Evolutionary conservation across 1,140 invertebrate species (phyloP), one percentile per base, ranked within the genome.

Genomic region (Pseudomyrmex concolor): DNA sequence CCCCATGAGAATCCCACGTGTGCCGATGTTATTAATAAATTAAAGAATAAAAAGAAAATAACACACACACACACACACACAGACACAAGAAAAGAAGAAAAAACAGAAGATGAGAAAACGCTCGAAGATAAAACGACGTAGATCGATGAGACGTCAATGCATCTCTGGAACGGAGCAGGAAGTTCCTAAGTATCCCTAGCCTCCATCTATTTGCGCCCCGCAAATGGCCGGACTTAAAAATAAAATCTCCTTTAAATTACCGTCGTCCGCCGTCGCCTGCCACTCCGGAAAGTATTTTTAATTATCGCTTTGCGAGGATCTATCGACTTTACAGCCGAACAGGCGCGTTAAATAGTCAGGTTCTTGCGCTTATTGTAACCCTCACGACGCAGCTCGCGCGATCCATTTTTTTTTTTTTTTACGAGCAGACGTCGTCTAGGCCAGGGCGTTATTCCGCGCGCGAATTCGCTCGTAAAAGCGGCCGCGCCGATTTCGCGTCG

Each of bases 181-280:
- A 70, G 54, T 80, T 71, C 43, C 54, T 57, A 54, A 59, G 3
- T 59, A 60, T 80, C 22, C 25, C 25, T 59, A 22, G 54, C 34
- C 64, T 5, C 43, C 66, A 22, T 82, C 60, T 57, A 34, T 73
- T 76, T 48, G 45, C 19, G 70, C 34, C 48, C 34, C 59, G 50
- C 15, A 74, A 63, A 76, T 76, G 71, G 25, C 17, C 48, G 50
- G 57, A 62, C 48, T 76, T 73, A 64, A 74, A 82, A 64, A 76
- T 76, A 82, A 82, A 72, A 63, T 82, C 66, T 48, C 62, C 17
- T 68, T 78, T 68, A 78, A 78, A 78, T 78, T 68, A 78, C 12
- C 70, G 9, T 19, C 68, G 57, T 17, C 43, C 64, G 63, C 45
- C 15, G 43, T 45, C 64, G 64, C 12, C 43, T 12, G 67, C 55